A percentile compares a stretch with the other conserved stretches of the same genome.
phyloP scores from a whole-genome alignment of 2,113 vertebrate genomes.

The Cheirogaleus medius region DNA sequence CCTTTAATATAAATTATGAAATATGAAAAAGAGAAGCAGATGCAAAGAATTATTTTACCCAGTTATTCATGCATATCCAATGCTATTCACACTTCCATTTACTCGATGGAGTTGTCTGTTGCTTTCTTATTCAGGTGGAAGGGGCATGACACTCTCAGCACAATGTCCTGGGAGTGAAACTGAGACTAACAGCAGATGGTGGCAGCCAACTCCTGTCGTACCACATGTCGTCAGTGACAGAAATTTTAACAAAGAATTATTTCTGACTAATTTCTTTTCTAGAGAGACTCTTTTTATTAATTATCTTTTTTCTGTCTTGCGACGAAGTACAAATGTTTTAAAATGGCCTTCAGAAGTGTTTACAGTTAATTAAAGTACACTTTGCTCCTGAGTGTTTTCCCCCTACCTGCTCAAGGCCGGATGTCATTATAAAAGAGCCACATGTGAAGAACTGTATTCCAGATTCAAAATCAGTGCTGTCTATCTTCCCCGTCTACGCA shows the following conservation, averaged over 20 bases:
- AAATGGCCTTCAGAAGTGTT: slow-evolving; percentile 55
- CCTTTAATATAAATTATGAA: background rate
- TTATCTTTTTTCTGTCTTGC: slow-evolving; percentile 48
- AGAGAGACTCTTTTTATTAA: slow-evolving; percentile 66
- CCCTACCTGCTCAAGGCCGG: slow-evolving; percentile 29
- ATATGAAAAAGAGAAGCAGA: background rate
- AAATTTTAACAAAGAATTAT: slow-evolving; percentile 8
- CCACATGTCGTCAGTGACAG: background rate
- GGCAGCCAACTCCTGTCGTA: background rate
- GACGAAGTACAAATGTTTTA: slow-evolving; percentile 55
- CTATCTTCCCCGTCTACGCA: background rate
- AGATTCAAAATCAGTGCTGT: background rate
- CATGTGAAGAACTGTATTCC: background rate
- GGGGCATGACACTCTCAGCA: rapidly evolving
- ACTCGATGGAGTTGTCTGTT: rapidly evolving
- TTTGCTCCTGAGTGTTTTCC: background rate
- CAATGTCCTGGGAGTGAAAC: background rate
- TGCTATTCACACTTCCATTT: too few relatives aligned
- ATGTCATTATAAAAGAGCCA: background rate
- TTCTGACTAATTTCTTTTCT: slow-evolving; percentile 46
- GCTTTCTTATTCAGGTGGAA: background rate
- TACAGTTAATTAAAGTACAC: slow-evolving; percentile 63
- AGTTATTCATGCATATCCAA: too few relatives aligned
- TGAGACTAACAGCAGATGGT: background rate
- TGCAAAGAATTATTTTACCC: background rate